Evolutionary conservation across 2,113 vertebrate genomes (phyloP).

Genomic region (Amazona guildingii): DNA sequence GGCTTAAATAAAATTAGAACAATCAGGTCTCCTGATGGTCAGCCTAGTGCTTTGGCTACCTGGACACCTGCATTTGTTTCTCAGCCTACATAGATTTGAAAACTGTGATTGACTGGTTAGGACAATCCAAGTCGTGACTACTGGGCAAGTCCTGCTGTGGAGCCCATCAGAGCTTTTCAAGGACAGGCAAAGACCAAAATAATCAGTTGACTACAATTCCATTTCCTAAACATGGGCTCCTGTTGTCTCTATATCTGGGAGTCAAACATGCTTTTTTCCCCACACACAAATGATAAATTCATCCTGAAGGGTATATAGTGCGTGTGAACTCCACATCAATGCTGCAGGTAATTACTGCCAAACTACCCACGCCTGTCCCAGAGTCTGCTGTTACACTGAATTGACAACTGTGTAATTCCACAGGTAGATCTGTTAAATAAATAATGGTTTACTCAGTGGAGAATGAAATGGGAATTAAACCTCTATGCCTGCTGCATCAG

Average conservation of each 20-base stretch:
- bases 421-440: background rate
- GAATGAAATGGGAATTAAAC: background rate
- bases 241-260: background rate
- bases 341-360: background rate
- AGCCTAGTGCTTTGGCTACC: background rate
- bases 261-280: background rate
- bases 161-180: background rate
- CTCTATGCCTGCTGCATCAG: background rate
- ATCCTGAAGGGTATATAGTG: background rate
- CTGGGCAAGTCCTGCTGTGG: background rate
- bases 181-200: background rate
- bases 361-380: background rate
- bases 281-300: background rate
- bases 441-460: background rate
- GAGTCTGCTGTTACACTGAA: background rate
- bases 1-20: background rate
- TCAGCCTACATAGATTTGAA: accelerated
- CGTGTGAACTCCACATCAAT: background rate
- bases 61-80: background rate
- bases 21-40: background rate
- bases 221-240: background rate
- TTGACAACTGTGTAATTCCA: background rate
- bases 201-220: background rate
- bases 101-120: background rate
- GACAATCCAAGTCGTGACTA: accelerated